A percentile compares a stretch with the other conserved stretches of the same genome.
Evolutionary conservation across 64 coral and sea anemone genomes (phyloP).

Genomic region (Cladopsammia gracilis): DNA sequence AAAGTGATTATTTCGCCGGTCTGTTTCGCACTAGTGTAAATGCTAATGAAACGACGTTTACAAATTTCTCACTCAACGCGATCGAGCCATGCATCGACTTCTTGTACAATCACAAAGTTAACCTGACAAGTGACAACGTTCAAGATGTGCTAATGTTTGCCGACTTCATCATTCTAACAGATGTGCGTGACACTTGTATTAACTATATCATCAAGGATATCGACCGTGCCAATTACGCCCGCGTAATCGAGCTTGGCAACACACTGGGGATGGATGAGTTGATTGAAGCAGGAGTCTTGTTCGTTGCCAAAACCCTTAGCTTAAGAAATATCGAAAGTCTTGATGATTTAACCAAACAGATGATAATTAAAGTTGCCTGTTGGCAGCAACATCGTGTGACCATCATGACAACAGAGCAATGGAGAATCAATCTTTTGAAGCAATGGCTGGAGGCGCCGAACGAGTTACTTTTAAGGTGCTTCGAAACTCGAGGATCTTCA

Average conservation of each 20-base stretch:
- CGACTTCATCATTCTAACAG: not conserved
- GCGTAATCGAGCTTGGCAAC: constrained; percentile 14
- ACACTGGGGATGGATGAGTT: not conserved
- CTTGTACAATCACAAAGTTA: not conserved
- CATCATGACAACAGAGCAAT: constrained; percentile 6
- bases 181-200: constrained; percentile 9
- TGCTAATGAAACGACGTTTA: not conserved
- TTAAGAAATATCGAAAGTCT: not conserved
- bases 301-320: not conserved
- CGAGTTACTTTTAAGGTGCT: not conserved
- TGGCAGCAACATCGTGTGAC: not conserved
- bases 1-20: constrained; percentile 46
- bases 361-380: constrained; percentile 35
- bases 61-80: constrained; percentile 4
- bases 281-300: constrained; percentile 35
- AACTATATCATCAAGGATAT: constrained; percentile 12
- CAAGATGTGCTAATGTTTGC: constrained; percentile 40
- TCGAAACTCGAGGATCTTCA: constrained; percentile 21
- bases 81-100: constrained; percentile 34
- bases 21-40: not conserved
- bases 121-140: not conserved
- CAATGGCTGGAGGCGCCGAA: not conserved
- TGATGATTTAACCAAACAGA: not conserved
- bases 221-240: not conserved
- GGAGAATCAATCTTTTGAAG: not conserved